Conservation (phyloP, 2,797 vertebrate genomes). For the Vespertilio murinus region DNA sequence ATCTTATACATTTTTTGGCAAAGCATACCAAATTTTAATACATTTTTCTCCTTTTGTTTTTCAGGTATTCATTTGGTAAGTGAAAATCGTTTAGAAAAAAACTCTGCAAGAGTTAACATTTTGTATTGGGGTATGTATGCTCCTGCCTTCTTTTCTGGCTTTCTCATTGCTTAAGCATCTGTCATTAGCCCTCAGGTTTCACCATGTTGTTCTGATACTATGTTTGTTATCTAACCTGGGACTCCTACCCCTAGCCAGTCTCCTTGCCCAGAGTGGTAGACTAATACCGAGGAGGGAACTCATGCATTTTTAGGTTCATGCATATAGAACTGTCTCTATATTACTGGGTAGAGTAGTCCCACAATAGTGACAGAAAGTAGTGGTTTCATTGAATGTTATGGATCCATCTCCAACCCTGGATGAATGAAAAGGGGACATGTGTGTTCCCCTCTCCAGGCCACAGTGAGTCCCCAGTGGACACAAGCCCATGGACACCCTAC, state of each 20-base stretch:
- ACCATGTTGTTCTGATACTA: neutral
- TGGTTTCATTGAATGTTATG: rapidly evolving
- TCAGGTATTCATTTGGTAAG: slow-evolving; percentile 97
- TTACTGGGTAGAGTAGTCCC: neutral
- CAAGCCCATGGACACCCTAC: neutral
- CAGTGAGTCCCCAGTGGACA: neutral
- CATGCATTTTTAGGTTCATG: neutral
- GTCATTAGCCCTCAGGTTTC: too few relatives aligned
- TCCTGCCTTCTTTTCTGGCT: neutral
- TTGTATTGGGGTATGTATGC: slow-evolving; percentile 79
- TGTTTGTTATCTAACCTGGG: neutral
- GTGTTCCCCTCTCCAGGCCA: neutral
- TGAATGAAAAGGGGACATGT: neutral
- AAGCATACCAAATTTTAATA: neutral
- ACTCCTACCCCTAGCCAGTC: neutral
- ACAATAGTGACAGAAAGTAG: neutral
- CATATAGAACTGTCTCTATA: rapidly evolving
- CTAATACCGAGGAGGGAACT: neutral
- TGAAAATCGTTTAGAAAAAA: slow-evolving; percentile 77
- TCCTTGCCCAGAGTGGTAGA: neutral
- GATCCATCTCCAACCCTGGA: too few relatives aligned
- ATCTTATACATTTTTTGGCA: neutral
- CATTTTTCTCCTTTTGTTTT: slow-evolving; percentile 78
- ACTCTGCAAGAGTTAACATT: slow-evolving; percentile 25
- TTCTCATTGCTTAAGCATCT: neutral